phyloP scores from a whole-genome alignment of 2,888 invertebrate genomes.

The Eilema caniola region DNA sequence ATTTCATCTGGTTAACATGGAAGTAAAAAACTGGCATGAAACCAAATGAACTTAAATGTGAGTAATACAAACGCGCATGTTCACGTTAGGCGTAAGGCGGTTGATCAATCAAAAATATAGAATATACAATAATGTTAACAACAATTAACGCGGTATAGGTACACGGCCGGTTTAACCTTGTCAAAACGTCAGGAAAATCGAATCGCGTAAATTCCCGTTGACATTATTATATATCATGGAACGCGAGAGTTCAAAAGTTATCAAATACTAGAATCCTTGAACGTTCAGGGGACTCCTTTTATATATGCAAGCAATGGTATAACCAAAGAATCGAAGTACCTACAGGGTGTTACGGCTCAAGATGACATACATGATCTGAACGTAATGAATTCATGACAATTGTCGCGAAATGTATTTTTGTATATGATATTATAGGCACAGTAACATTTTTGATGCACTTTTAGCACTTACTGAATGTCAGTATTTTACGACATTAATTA shows the following conservation, averaged over 20 bases:
- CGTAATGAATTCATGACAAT: slow-evolving; percentile 41
- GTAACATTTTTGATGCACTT: slow-evolving; percentile 14
- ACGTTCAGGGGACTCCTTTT: not conserved
- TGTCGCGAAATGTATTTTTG: slow-evolving; percentile 34
- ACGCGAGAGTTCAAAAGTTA: too few relatives aligned
- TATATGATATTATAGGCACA: slow-evolving; percentile 18
- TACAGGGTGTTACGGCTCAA: slow-evolving; percentile 48
- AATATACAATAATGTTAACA: too few relatives aligned
- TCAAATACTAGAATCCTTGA: not conserved
- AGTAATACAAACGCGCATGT: too few relatives aligned
- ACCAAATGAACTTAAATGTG: too few relatives aligned
- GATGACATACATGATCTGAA: slow-evolving; percentile 35
- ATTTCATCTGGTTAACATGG: not conserved
- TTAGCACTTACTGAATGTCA: slow-evolving; percentile 18
- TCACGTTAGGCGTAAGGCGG: not conserved
- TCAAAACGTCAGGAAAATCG: too few relatives aligned
- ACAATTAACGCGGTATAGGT: too few relatives aligned
- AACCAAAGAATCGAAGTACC: slow-evolving; percentile 48
- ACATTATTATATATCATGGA: too few relatives aligned
- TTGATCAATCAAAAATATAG: too few relatives aligned
- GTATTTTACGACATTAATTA: not conserved
- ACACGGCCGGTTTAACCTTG: too few relatives aligned
- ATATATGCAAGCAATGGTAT: slow-evolving; percentile 21
- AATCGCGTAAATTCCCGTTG: too few relatives aligned
- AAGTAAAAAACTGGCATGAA: too few relatives aligned